Conservation (phyloP, 2,113 vertebrate genomes). For the Myrmophylax atrothorax region DNA sequence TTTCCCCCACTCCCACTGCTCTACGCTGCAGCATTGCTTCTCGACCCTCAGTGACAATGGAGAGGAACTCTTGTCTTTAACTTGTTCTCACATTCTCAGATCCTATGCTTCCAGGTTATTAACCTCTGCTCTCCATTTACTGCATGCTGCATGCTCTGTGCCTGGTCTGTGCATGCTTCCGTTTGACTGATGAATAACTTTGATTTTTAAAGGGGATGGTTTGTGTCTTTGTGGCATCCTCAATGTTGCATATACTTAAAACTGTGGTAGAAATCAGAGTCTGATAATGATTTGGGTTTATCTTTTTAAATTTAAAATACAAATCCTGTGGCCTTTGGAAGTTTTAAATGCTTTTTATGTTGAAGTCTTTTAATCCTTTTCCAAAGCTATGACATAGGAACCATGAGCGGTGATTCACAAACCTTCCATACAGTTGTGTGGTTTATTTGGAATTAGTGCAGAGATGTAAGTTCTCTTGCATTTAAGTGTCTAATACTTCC, state of each 20-base stretch:
- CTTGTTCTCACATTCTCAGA: constrained; percentile 87
- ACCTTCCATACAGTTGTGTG: neutral
- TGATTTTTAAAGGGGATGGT: neutral
- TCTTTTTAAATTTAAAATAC: neutral
- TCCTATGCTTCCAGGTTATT: constrained; percentile 88
- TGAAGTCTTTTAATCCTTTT: neutral
- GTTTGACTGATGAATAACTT: neutral
- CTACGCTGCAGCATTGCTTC: constrained; percentile 84
- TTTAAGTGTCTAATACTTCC: neutral
- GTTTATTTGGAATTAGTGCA: neutral
- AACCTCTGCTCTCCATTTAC: constrained; percentile 79
- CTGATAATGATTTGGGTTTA: neutral
- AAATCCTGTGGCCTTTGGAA: neutral
- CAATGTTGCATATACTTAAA: neutral
- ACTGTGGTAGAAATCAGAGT: neutral
- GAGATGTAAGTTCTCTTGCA: neutral
- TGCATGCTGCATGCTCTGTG: constrained; percentile 80
- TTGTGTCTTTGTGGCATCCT: neutral
- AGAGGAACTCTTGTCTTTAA: constrained; percentile 86
- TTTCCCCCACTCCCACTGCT: constrained; percentile 83
- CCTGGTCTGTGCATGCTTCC: constrained; percentile 68
- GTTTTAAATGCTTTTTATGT: neutral
- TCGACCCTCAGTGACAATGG: constrained; percentile 84
- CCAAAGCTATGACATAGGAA: neutral
- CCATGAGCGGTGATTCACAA: neutral